Conservation (phyloP, 2,113 vertebrate genomes). For the Lasiurus cinereus region DNA sequence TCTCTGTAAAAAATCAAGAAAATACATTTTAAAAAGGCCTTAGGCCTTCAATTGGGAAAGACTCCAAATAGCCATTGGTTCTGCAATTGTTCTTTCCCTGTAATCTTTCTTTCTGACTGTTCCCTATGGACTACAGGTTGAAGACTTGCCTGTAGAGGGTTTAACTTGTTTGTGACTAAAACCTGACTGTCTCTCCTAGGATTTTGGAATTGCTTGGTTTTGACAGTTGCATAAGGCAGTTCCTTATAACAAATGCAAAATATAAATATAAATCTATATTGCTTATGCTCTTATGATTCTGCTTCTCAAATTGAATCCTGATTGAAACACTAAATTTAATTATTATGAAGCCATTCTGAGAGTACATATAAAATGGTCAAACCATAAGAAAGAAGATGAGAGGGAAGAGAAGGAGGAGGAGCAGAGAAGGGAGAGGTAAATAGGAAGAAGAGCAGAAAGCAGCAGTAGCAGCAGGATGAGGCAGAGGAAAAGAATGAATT, state of each 20-base stretch:
- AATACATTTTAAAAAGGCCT: neutral
- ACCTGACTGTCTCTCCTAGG: neutral
- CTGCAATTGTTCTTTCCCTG: rapidly evolving
- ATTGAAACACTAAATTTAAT: neutral
- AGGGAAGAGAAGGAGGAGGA: rapidly evolving
- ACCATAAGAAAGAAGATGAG: neutral
- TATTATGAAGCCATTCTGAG: neutral
- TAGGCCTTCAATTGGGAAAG: neutral
- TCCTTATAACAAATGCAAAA: neutral
- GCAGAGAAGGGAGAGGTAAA: too few relatives aligned
- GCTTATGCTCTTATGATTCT: neutral
- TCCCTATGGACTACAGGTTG: neutral
- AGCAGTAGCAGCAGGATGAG: neutral
- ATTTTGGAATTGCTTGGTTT: neutral
- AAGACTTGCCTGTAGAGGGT: rapidly evolving
- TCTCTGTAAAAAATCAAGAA: too few relatives aligned
- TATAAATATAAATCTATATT: neutral
- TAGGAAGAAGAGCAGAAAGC: too few relatives aligned
- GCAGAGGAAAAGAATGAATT: neutral
- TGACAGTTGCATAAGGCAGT: neutral
- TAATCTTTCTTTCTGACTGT: neutral
- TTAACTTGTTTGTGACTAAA: neutral
- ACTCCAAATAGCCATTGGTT: neutral
- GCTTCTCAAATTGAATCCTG: neutral
- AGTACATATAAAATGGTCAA: neutral